phyloP scores from a whole-genome alignment of 2,888 invertebrate genomes.

The Perdita meconis region DNA sequence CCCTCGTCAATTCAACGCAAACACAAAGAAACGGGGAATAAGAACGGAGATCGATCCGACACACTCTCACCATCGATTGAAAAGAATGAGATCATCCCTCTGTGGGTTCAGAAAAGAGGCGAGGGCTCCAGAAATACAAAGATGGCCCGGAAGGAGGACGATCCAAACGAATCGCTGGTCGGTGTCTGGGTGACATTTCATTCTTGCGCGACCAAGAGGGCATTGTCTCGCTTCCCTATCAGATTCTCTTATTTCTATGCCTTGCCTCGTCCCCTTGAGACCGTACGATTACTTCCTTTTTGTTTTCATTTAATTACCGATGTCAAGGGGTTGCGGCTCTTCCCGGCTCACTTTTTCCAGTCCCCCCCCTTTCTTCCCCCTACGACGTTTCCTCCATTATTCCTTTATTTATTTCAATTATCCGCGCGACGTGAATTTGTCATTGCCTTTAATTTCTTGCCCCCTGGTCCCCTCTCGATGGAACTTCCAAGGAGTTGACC shows the following conservation, averaged over 20 bases:
- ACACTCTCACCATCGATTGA: slow-evolving; percentile 16
- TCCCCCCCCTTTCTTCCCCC: slow-evolving; percentile 64
- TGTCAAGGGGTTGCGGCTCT: slow-evolving; percentile 82
- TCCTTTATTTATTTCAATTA: slow-evolving; percentile 84
- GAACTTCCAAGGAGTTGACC: slow-evolving; percentile 17
- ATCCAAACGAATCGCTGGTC: slow-evolving; percentile 78
- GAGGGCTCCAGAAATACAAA: slow-evolving; percentile 61
- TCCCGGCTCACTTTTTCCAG: slow-evolving; percentile 62
- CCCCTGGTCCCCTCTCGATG: slow-evolving; percentile 32
- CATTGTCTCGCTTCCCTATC: slow-evolving; percentile 82
- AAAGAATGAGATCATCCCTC: slow-evolving; percentile 10
- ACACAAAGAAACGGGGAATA: background rate
- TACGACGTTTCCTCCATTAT: slow-evolving; percentile 78
- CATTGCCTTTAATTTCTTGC: slow-evolving; percentile 81
- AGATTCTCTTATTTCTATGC: slow-evolving; percentile 82
- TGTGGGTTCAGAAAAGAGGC: background rate
- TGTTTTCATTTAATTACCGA: slow-evolving; percentile 84
- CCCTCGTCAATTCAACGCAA: background rate
- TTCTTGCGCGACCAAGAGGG: slow-evolving; percentile 78
- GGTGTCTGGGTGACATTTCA: slow-evolving; percentile 82
- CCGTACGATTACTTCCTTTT: slow-evolving; percentile 83
- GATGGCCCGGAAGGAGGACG: slow-evolving; percentile 71
- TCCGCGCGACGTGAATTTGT: slow-evolving; percentile 83
- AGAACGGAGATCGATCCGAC: slow-evolving; percentile 16
- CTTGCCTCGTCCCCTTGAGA: slow-evolving; percentile 79